A percentile compares a stretch with the other conserved stretches of the same genome.
These are phyloP conservation scores for Halichoerus grypus DNA, from an alignment of 2,113 vertebrate genomes.

Conservation along the genomic window DNA sequence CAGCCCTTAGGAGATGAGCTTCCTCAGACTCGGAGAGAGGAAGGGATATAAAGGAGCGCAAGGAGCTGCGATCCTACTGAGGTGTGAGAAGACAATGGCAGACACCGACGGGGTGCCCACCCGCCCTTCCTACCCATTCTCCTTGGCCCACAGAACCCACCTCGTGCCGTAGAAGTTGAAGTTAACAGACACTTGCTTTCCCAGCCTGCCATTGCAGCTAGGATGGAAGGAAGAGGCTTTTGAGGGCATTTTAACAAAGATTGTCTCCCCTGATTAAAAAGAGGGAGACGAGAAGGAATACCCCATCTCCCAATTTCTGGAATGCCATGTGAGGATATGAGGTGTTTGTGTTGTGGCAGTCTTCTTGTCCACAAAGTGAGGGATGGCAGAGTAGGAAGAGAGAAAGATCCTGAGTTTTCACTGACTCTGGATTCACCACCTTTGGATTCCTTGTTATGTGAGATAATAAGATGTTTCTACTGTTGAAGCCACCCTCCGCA, in stretches of 20 bases:
- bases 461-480: not conserved
- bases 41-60: not conserved
- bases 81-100: not conserved
- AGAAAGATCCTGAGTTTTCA: not conserved
- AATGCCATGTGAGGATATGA: not conserved
- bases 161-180: not conserved
- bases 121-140: not conserved
- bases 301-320: not conserved
- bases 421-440: not conserved
- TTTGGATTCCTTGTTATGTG: not conserved
- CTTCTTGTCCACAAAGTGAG: not conserved
- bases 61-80: not conserved
- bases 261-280: not conserved
- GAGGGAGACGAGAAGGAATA: not conserved
- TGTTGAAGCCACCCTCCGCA: not conserved
- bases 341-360: not conserved
- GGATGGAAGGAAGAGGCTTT: not conserved
- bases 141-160: not conserved
- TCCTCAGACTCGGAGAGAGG: not conserved
- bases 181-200: not conserved
- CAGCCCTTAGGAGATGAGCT: not conserved
- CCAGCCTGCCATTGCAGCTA: not conserved
- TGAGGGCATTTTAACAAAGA: slow-evolving; percentile 15
- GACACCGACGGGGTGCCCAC: not conserved
- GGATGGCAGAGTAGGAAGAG: not conserved